Base-by-base conservation (phyloP, 2,113 vertebrate species). In the Callaeas wilsoni region DNA sequence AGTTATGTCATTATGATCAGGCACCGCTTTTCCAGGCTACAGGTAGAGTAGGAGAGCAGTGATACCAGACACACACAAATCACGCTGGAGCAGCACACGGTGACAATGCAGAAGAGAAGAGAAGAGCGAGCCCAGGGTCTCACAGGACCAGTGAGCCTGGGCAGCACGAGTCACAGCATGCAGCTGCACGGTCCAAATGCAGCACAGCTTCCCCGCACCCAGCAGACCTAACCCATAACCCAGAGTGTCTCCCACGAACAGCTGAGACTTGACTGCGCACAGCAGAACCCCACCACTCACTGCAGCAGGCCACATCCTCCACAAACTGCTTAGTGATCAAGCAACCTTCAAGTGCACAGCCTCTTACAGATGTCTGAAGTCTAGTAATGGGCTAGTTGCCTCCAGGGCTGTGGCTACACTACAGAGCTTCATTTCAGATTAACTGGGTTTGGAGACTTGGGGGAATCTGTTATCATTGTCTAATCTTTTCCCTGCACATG, bases 81-180 rank as follows among this genome's bases (percentile, higher is more conserved):
- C 35, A 20, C 30, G 5, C 44, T 16, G 26, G 18, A 85, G 57
- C 39, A 67, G 21, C 55, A 41, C 1, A 56, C 0, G 0, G 57
- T 22, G 49, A 68, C 1, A 9, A 13, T 1, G 41, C 29, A 84
- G 53, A 47, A 42, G 41, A 39, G 41, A 30, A 33, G n/a, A 73
- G n/a, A 35, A 33, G 41, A 39, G 37, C 0, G 0, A 67, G 26
- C 35, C 35, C 16, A 0, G 12, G 33, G 25, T 80, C 44, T 5
- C 53, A 35, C 4, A 37, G 35, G 49, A 68, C 27, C 16, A 1
- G 6, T 2, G 10, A 73, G 32, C 22, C 42, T 17, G 60, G 55
- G 47, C 64, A 87, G 47, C 23, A 53, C 1, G 0, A 82, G 39
- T 6, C 77, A 55, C 53, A 80, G 68, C 42, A 46, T 10, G 39